Conservation (phyloP, 2,888 invertebrate species). For the Idaea straminata region DNA sequence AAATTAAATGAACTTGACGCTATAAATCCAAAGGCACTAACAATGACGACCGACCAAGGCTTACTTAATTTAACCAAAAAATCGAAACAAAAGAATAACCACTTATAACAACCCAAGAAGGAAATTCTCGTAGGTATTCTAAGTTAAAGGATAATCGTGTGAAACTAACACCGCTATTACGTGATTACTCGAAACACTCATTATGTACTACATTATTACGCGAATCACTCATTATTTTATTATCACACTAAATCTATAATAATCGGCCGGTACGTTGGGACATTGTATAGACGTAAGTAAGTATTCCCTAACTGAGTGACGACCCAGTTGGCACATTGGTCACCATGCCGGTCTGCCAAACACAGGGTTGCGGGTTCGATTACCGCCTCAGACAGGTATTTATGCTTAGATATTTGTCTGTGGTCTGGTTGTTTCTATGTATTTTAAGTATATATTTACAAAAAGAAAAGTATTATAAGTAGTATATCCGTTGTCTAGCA, state of each 20-base stretch:
- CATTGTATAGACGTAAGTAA: slow-evolving; percentile 7
- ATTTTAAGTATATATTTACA: no score
- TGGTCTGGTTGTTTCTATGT: no score
- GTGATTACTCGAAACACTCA: slow-evolving; percentile 43
- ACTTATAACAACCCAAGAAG: neutral
- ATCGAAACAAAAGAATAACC: neutral
- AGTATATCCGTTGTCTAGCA: no score
- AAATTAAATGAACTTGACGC: neutral
- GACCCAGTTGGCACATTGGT: no score
- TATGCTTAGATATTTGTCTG: no score
- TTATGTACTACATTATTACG: neutral
- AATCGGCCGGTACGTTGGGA: slow-evolving; percentile 29
- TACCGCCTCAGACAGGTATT: no score
- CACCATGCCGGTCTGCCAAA: no score
- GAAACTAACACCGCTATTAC: slow-evolving; percentile 43
- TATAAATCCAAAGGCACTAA: neutral
- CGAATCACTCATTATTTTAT: slow-evolving; percentile 58
- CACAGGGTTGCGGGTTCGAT: no score
- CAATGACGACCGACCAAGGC: neutral
- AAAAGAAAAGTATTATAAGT: no score
- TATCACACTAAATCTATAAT: slow-evolving; percentile 53
- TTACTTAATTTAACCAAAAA: neutral
- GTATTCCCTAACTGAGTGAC: no score
- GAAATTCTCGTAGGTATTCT: neutral
- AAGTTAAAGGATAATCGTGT: slow-evolving; percentile 37